phyloP scores from a whole-genome alignment of 2,888 invertebrate genomes.

The Pelosia muscerda region DNA sequence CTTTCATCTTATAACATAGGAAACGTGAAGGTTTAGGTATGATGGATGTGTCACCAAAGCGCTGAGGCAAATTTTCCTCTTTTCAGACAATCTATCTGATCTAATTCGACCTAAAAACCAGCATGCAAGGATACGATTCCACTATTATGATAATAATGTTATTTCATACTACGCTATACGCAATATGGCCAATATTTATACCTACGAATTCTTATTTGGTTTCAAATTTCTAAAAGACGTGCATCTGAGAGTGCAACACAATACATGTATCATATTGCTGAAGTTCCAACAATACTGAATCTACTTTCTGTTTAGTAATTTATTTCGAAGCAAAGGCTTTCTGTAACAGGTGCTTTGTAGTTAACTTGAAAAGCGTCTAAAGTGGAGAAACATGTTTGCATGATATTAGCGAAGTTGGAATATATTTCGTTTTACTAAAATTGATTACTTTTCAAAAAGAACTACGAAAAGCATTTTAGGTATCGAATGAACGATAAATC shows the following conservation, averaged over 20 bases:
- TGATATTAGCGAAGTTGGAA: neutral
- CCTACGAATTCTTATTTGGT: no score
- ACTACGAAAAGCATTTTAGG: slow-evolving; percentile 1
- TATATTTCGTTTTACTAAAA: slow-evolving; percentile 3
- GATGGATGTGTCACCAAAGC: no score
- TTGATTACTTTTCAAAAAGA: slow-evolving; percentile 9
- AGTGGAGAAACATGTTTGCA: slow-evolving; percentile 1
- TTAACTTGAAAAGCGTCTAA: slow-evolving; percentile 1
- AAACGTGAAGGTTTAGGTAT: no score
- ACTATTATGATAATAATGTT: neutral
- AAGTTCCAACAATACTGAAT: neutral
- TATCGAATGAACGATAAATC: neutral
- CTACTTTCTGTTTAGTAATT: slow-evolving; percentile 8
- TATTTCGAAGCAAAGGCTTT: slow-evolving; percentile 1
- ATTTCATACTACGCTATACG: neutral
- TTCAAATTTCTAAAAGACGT: no score
- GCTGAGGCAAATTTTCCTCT: neutral
- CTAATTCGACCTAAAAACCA: neutral
- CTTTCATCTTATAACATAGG: no score
- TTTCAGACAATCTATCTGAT: neutral
- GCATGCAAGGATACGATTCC: neutral
- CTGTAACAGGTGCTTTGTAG: slow-evolving; percentile 3
- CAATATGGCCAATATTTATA: neutral
- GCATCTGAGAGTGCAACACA: neutral
- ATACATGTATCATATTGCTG: neutral